Evolutionary conservation across 2,113 vertebrate species (phyloP).

Genomic region (Microtus oregoni): DNA sequence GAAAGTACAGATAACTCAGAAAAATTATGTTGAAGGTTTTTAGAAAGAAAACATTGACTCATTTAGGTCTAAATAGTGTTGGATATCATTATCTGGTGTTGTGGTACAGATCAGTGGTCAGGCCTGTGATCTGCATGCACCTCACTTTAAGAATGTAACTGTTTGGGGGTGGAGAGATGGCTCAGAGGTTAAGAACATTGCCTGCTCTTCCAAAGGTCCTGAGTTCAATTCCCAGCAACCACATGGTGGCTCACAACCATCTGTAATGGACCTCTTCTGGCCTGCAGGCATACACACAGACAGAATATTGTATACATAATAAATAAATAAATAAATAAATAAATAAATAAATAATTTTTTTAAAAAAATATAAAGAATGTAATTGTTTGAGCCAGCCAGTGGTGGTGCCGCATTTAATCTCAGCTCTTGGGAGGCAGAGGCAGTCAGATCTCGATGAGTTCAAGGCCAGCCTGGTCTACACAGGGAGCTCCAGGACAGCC

Average conservation of each 20-base stretch:
- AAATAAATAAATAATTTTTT: no score
- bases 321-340: no score
- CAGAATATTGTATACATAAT: no score
- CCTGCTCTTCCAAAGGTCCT: no score
- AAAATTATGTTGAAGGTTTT: slow-evolving; percentile 17
- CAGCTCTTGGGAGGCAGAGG: neutral
- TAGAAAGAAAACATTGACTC: neutral
- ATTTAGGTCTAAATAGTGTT: neutral
- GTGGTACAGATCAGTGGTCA: no score
- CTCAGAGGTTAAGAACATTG: no score
- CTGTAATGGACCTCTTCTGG: no score
- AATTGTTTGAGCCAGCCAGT: neutral
- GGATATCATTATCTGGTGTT: neutral
- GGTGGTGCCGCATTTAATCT: neutral
- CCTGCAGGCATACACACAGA: no score
- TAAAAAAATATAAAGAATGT: neutral
- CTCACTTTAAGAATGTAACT: neutral
- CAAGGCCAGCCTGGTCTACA: neutral
- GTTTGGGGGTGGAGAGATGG: no score
- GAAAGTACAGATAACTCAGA: neutral
- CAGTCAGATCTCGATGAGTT: neutral
- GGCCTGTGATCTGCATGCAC: neutral
- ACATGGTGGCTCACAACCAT: no score
- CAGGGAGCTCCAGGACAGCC: neutral
- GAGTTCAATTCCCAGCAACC: no score